Base-by-base conservation (phyloP, 2,888 invertebrate species). In the Balanococcus diminutus region DNA sequence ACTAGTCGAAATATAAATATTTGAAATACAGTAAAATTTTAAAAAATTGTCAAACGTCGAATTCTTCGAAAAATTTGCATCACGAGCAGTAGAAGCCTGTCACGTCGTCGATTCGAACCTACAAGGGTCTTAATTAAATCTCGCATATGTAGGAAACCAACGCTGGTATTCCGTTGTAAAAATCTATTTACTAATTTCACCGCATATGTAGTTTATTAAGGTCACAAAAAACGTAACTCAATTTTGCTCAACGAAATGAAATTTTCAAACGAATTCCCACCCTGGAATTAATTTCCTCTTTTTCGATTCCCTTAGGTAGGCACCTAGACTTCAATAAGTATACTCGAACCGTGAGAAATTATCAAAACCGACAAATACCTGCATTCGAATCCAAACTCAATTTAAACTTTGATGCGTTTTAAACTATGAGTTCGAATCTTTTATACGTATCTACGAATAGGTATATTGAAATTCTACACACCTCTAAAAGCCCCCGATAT, bases 381-480 rank as follows among this genome's bases (percentile, higher is more conserved):
- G 16, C 28, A 56, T 14, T 14, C 67, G 22, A 56, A 22, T 2
- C 46, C n/a, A 46, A 46, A 42, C 2, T 19, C 51, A 25, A 67
- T 67, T 28, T 28, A 11, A 28, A 28, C 14, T 28, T 67, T 16
- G 28, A 67, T 67, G 28, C 16, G 67, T 16, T 4, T 14, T 14
- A 8, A 56, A 2, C n/a, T 46, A 42, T 42, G 16, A 6, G 0
- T 61, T 56, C 1, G 19, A 19, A n/a, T 8, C n/a, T n/a, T n/a
- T n/a, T n/a, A 5, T 6, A 56, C n/a, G 1, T 6, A 19, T 51
- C n/a, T 51, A 19, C 22, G 8, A n/a, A 51, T n/a, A 56, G 22
- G 56, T 56, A 56, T 36, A 51, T 56, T 56, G 56, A 56, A 56
- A 56, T 56, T 56, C 56, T 22, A 56, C 56, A 56, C 56, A 56